phyloP scores from a whole-genome alignment of 2,888 invertebrate genomes.

The Drymonia ruficornis region DNA sequence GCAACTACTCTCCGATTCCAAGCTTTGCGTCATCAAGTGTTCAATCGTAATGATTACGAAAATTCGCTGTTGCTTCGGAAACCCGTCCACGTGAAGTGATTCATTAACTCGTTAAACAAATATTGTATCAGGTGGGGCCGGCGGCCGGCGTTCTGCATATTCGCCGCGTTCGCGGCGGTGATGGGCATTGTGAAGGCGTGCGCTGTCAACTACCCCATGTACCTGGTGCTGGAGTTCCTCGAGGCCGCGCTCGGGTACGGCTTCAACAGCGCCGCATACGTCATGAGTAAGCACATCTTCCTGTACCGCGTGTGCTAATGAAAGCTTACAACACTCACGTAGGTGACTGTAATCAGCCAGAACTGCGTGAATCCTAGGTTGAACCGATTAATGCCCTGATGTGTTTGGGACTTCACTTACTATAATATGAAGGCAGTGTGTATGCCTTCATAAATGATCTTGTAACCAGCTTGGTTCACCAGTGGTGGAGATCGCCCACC shows the following conservation, averaged over 20 bases:
- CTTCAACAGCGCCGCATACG: conserved; percentile 82
- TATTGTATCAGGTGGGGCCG: conserved; percentile 74
- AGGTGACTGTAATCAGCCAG: no score
- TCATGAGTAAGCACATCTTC: conserved; percentile 58
- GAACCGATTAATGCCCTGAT: no score
- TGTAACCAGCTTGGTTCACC: no score
- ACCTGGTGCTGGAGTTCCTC: conserved; percentile 82
- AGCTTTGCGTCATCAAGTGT: neutral
- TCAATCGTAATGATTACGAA: neutral
- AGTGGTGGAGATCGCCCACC: conserved; percentile 73
- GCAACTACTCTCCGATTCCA: neutral
- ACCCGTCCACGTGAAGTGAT: no score
- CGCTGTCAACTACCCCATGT: conserved; percentile 82
- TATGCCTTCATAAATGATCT: no score
- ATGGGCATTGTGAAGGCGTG: conserved; percentile 82
- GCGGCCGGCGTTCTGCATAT: conserved; percentile 79
- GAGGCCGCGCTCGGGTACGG: conserved; percentile 84
- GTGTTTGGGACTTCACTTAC: no score
- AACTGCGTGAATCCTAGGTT: no score
- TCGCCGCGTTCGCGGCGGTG: conserved; percentile 73
- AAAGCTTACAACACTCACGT: no score
- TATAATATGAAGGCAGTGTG: no score
- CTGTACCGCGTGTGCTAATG: no score
- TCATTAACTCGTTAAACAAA: neutral
- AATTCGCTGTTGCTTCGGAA: neutral